Evolutionary conservation across 2,113 vertebrate species (phyloP).

Genomic region (Taxidea taxus): DNA sequence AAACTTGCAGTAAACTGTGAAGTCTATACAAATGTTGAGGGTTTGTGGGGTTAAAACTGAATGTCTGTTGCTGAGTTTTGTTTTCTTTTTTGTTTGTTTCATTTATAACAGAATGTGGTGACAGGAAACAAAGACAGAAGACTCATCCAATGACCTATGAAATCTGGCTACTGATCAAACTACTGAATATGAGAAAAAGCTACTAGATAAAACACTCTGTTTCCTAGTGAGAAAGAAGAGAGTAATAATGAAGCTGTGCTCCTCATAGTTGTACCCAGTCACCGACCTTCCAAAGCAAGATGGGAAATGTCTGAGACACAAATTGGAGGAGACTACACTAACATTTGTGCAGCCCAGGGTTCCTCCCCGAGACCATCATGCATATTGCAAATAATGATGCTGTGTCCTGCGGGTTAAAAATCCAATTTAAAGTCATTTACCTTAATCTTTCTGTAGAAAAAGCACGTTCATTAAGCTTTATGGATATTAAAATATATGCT

Average conservation of each 20-base stretch:
- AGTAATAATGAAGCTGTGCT: background rate
- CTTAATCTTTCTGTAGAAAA: background rate
- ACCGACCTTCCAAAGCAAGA: background rate
- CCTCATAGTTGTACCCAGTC: background rate
- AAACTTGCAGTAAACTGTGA: background rate
- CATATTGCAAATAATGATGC: background rate
- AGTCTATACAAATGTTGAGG: background rate
- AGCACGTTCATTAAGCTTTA: background rate
- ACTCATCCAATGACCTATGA: background rate
- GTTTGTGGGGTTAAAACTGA: background rate
- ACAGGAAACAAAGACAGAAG: background rate
- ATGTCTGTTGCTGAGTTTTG: background rate
- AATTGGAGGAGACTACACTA: accelerated
- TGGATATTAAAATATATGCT: slow-evolving; percentile 2
- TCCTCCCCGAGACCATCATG: background rate
- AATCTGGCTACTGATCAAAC: background rate
- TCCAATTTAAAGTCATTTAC: background rate
- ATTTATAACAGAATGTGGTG: background rate
- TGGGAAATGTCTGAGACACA: too few species aligned
- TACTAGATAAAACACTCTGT: background rate
- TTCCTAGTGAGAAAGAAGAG: background rate
- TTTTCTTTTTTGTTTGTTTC: background rate
- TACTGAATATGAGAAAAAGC: background rate
- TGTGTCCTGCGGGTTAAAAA: background rate
- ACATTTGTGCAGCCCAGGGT: accelerated